Evolutionary conservation across 2,113 vertebrate species (phyloP).

Genomic region (Tragelaphus buxtoni): DNA sequence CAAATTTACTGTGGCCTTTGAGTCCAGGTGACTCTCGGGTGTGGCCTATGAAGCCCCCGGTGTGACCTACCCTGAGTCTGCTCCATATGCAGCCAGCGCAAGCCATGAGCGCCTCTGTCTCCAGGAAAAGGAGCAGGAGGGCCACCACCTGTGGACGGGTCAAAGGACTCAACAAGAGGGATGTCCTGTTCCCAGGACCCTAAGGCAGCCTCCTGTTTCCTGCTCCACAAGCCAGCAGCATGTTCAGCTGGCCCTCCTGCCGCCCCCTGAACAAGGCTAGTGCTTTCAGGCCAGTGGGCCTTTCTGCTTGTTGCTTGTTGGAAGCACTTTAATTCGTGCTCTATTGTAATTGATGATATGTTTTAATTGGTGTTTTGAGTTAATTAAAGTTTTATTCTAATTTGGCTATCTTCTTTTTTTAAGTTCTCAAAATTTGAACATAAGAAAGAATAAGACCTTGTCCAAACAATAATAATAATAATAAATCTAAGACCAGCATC

Average conservation of each 20-base stretch:
- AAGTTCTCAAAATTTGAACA: not conserved
- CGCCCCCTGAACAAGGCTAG: not conserved
- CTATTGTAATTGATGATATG: conserved; percentile 52
- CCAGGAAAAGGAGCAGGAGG: not conserved
- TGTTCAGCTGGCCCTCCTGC: not conserved
- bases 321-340: conserved; percentile 47
- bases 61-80: not conserved
- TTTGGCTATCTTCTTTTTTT: not conserved
- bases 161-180: not conserved
- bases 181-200: not conserved
- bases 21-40: not conserved
- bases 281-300: not conserved
- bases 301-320: not conserved
- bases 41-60: not conserved
- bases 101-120: not conserved
- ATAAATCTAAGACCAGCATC: not conserved
- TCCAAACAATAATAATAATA: conserved; percentile 34
- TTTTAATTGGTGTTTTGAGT: conserved; percentile 52
- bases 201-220: not conserved
- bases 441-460: conserved; percentile 20
- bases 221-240: not conserved
- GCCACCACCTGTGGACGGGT: not conserved
- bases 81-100: not conserved
- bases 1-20: not conserved
- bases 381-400: conserved; percentile 66